Evolutionary conservation across 2,888 invertebrate genomes (phyloP).

Genomic region (Criorhina ranunculi): DNA sequence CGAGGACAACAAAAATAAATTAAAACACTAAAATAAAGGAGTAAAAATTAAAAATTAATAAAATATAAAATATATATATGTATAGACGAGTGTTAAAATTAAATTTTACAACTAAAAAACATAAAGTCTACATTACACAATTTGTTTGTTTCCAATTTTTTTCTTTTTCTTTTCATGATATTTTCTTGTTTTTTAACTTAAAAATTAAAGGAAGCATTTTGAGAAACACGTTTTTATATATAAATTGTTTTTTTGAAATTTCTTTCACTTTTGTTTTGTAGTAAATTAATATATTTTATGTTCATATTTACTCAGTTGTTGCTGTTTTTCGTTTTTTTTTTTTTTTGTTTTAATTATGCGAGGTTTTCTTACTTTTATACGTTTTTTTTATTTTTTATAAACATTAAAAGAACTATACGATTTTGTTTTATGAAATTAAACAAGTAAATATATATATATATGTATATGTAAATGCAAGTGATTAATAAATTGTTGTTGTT

Average conservation of each 20-base stretch:
- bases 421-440: constrained; percentile 5
- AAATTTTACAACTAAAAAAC: constrained; percentile 29
- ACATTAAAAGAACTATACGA: constrained; percentile 29
- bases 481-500: too few relatives aligned
- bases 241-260: constrained; percentile 18
- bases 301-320: constrained; percentile 20
- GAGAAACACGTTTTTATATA: too few relatives aligned
- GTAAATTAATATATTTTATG: constrained; percentile 22
- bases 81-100: constrained; percentile 10
- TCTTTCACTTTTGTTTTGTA: constrained; percentile 11
- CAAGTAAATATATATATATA: too few relatives aligned
- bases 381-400: constrained; percentile 31
- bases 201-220: constrained; percentile 71
- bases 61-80: constrained; percentile 2
- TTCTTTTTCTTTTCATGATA: not conserved
- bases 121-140: constrained; percentile 11
- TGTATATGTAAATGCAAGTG: constrained; percentile 51
- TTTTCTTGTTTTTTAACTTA: constrained; percentile 39
- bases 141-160: not conserved
- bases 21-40: not conserved
- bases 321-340: constrained; percentile 35
- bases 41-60: too few relatives aligned
- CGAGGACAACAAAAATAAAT: constrained; percentile 16
- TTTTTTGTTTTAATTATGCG: constrained; percentile 58
- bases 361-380: constrained; percentile 36